Evolutionary conservation across 1,140 invertebrate species (phyloP), one percentile per base, ranked within the genome.

Genomic region (Limonius californicus): DNA sequence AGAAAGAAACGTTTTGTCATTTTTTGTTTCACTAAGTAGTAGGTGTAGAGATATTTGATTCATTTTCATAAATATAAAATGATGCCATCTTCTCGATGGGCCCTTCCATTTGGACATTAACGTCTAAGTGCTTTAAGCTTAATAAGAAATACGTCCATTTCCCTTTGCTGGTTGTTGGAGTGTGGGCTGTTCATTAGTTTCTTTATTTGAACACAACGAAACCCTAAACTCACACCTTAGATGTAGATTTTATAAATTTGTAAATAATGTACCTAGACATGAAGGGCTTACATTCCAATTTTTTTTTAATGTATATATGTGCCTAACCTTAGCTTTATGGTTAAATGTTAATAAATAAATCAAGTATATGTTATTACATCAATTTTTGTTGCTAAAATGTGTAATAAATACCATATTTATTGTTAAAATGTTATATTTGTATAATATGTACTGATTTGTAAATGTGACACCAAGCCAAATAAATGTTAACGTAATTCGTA

Each of bases 391-490:
- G 45, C 45, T 19, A 50, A 21, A 12, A 50, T 3, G n/a, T 50
- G 20, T 50, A 19, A 50, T 19, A 55, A 55, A 55, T 27, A 55
- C 35, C 58, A 59, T 54, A 59, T 54, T 39, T 18, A 47, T 61
- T 61, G 63, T 65, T 65, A 62, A 55, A 58, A 65, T 61, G 63
- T 65, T 65, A 62, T 65, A 65, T 65, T 65, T 65, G 62, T 64
- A 64, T 55, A 57, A 64, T 54, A 63, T 66, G 61, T 63, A 63
- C 60, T 63, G 64, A 66, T 63, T 63, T 66, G 63, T 66, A 57
- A 66, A 66, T 66, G 64, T 66, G 64, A 66, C 64, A 66, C 64
- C 64, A 66, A 66, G 57, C 53, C 55, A 66, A 63, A 63, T 63
- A 57, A 66, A 66, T 62, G 60, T 63, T 66, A 62, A 27, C 23